These are phyloP conservation scores for Margaritifera margaritifera DNA, from an alignment of 2,888 invertebrate genomes.

Conservation along the genomic window DNA sequence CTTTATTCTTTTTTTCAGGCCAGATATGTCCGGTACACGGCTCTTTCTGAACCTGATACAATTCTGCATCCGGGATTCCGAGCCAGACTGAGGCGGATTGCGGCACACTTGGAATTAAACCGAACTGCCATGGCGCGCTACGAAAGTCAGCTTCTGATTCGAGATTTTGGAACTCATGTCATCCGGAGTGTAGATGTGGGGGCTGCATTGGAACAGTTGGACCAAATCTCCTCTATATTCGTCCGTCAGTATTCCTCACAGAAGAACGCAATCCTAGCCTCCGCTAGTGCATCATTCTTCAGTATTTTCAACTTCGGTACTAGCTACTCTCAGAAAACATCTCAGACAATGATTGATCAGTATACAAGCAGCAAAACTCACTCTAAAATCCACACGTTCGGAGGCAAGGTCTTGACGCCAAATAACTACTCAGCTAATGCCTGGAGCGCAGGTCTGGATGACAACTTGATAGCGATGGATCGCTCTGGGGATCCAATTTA, in stretches of 20 bases:
- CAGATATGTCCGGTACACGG: constrained; percentile 35
- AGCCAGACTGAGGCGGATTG: constrained; percentile 50
- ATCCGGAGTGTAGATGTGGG: constrained; percentile 56
- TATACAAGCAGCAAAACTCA: constrained; percentile 40
- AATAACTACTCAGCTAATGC: too few relatives aligned
- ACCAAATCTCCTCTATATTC: constrained; percentile 38
- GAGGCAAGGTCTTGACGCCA: constrained; percentile 50
- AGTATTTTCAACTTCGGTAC: constrained; percentile 31
- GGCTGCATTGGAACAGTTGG: too few relatives aligned
- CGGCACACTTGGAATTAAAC: constrained; percentile 45
- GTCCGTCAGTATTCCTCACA: constrained; percentile 23
- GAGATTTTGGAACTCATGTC: constrained; percentile 64
- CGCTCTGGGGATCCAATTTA: too few relatives aligned
- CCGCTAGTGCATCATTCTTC: constrained; percentile 55
- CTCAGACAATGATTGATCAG: constrained; percentile 25
- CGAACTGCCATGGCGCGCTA: constrained; percentile 54
- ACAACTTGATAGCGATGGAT: too few relatives aligned
- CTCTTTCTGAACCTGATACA: constrained; percentile 43
- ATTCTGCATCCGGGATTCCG: constrained; percentile 43
- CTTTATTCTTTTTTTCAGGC: constrained; percentile 10
- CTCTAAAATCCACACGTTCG: constrained; percentile 42
- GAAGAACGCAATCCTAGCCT: constrained; percentile 33
- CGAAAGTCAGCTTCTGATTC: constrained; percentile 58
- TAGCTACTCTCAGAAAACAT: constrained; percentile 24
- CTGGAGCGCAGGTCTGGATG: too few relatives aligned